A percentile compares a stretch with the other conserved stretches of the same genome.
Evolutionary conservation across 2,797 vertebrate genomes (phyloP).

Genomic region (Cossypha dichroa): DNA sequence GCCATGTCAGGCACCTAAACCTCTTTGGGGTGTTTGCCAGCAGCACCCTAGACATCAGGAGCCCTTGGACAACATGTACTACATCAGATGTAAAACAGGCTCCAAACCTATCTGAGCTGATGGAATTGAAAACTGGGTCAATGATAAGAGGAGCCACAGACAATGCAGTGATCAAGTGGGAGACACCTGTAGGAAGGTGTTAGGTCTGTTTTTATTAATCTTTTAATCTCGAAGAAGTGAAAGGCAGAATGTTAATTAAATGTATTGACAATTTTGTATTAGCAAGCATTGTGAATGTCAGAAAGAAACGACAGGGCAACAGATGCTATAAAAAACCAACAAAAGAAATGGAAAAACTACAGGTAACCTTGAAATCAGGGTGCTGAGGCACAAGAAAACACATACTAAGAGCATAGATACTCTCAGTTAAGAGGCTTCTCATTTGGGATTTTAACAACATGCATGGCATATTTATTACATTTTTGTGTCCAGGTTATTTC

Average conservation of each 20-base stretch:
- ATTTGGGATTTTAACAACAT: not conserved
- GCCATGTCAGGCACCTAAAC: not conserved
- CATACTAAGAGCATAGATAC: not conserved
- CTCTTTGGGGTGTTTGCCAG: not conserved
- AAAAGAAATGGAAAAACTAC: not conserved
- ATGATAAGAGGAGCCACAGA: not conserved
- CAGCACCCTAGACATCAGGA: not conserved
- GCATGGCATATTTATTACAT: not conserved
- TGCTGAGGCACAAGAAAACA: not conserved
- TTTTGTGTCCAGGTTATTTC: not conserved
- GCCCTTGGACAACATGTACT: fast-evolving
- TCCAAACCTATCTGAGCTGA: not conserved
- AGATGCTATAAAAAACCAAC: not conserved
- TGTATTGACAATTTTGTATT: not conserved
- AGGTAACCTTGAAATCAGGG: not conserved
- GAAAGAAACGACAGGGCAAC: not conserved
- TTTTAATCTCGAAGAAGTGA: not conserved
- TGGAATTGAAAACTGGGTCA: not conserved
- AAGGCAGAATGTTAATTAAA: constrained; percentile 27
- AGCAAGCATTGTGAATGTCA: not conserved
- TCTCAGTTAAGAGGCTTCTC: not conserved
- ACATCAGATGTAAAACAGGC: not conserved
- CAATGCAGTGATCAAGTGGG: not conserved
- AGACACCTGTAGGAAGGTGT: not conserved
- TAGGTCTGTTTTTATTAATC: constrained; percentile 18